Base-by-base conservation (phyloP, 2,113 vertebrate species). In the Artemisiospiza belli region DNA sequence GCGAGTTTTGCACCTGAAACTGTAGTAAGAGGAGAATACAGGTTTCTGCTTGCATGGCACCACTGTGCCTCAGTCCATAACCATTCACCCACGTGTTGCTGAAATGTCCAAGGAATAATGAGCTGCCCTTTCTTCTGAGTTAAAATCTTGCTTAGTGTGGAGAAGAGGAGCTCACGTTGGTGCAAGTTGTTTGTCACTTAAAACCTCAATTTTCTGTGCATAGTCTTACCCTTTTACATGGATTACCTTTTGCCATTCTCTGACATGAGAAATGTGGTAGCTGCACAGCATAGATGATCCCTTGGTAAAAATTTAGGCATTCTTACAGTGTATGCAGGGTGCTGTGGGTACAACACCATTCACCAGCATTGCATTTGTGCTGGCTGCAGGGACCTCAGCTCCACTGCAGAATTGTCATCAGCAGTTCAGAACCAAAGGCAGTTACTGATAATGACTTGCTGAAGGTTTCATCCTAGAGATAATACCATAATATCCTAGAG, bases 141-240 rank as follows among this genome's bases (percentile, higher is more conserved):
- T 22, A 12, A 72, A 47, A 11, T 47, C 30, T 25, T 76, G 11
- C 22, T 69, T 74, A 52, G 17, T 22, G 20, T 58, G 14, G 15
- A 69, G 37, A 31, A 72, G 61, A 33, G 30, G n/a, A 67, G 10
- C 31, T 68, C 0, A 0, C 0, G 0, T 43, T 59, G 15, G 4
- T 25, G 10, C 35, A 18, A 20, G 12, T 3, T 51, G 30, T 84
- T 59, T 33, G 20, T 46, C 39, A 25, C 15, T 58, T 83, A 79
- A 80, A 80, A 51, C 54, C 30, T 43, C 39, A 33, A 10, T 41
- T 87, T 83, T 73, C 54, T 83, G 44, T 47, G 14, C 11, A 2
- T 15, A 4, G 5, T 43, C 13, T 22, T 67, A 64, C 7, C 15
- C 11, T 49, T 10, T 41, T 46, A 19, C 1, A 27, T 10, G 13